phyloP scores from a whole-genome alignment of 1,140 invertebrate genomes.

The Drosophila subpulchrella region DNA sequence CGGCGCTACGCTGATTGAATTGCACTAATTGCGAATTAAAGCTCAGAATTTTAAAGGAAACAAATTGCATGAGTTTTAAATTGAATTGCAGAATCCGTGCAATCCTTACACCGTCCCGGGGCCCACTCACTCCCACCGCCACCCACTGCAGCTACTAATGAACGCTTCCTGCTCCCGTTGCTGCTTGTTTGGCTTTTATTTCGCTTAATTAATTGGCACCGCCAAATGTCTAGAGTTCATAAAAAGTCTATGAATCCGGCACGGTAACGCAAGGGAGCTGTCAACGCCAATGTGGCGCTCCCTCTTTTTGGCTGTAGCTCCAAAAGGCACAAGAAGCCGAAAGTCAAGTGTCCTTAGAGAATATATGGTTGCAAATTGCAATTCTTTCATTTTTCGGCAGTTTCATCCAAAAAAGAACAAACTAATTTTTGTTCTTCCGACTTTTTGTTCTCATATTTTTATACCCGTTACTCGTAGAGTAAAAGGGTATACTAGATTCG shows the following conservation, averaged over 20 bases:
- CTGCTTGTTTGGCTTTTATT: conserved; percentile 76
- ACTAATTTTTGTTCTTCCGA: conserved; percentile 61
- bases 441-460: conserved; percentile 26
- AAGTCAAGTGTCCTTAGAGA: conserved; percentile 81
- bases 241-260: conserved; percentile 43
- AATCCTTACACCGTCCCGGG: neutral
- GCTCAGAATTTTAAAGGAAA: conserved; percentile 62
- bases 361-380: conserved; percentile 77
- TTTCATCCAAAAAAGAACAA: conserved; percentile 57
- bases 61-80: conserved; percentile 71
- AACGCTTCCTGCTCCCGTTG: conserved; percentile 46
- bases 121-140: neutral
- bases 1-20: conserved; percentile 68
- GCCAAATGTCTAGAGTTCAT: conserved; percentile 55
- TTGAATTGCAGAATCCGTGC: conserved; percentile 62
- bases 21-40: conserved; percentile 82
- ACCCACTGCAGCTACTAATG: conserved; percentile 51
- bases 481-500: no score
- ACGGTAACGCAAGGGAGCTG: conserved; percentile 48
- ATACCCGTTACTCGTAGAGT: no score
- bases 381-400: conserved; percentile 80
- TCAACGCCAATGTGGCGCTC: conserved; percentile 49
- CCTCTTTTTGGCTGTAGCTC: conserved; percentile 23
- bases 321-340: conserved; percentile 55
- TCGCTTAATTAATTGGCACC: conserved; percentile 83